Evolutionary conservation across 1,140 invertebrate species (phyloP).

Genomic region (Temnothorax nylanderi): DNA sequence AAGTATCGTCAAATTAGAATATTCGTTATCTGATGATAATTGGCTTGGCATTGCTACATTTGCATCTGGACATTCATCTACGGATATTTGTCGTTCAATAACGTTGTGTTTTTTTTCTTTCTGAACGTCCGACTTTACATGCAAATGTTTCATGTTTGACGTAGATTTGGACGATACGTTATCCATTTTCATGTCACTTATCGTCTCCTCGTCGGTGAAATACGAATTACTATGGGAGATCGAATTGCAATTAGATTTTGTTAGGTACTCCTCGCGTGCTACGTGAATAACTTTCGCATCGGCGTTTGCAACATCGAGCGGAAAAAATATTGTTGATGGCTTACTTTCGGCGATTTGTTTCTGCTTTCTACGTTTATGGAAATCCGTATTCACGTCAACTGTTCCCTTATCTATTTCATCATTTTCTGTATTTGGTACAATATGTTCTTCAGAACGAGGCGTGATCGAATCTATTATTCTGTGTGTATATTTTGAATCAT

Average conservation of each 20-base stretch:
- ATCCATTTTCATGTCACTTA: constrained; percentile 35
- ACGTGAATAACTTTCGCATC: neutral
- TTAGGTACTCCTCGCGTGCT: neutral
- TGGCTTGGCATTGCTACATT: neutral
- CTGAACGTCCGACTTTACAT: neutral
- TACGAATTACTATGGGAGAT: constrained; percentile 56
- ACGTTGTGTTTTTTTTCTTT: neutral
- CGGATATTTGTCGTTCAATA: neutral
- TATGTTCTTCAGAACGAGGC: neutral
- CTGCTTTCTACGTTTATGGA: neutral
- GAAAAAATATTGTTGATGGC: neutral
- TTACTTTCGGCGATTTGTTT: constrained; percentile 6
- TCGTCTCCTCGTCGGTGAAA: constrained; percentile 54
- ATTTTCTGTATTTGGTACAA: neutral
- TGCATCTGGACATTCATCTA: neutral
- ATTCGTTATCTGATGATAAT: neutral
- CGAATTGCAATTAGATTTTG: constrained; percentile 50
- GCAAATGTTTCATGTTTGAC: neutral
- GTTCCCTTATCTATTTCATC: neutral
- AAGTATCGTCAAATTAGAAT: neutral
- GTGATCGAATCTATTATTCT: neutral
- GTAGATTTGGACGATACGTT: neutral
- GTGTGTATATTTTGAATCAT: neutral
- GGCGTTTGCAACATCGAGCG: neutral
- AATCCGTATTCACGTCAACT: neutral